These are phyloP conservation scores for Nomada goodeniana DNA, from an alignment of 2,888 invertebrate species.

Conservation along the genomic window DNA sequence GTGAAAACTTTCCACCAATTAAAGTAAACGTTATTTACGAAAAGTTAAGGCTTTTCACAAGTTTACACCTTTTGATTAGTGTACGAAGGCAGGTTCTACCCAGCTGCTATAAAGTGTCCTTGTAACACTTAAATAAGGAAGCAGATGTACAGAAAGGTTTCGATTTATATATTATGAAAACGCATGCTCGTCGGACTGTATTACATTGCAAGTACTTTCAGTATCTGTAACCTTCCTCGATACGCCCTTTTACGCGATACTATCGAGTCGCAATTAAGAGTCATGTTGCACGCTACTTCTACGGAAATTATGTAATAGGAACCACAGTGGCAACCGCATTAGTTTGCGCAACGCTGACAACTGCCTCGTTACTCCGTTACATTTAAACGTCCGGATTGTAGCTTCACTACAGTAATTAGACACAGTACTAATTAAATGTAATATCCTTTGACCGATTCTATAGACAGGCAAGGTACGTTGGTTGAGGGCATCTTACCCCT, in stretches of 20 bases:
- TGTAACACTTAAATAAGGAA: conserved; percentile 37
- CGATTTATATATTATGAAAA: conserved; percentile 18
- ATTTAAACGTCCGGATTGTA: conserved; percentile 14
- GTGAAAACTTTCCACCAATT: conserved; percentile 8
- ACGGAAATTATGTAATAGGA: conserved; percentile 42
- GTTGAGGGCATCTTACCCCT: neutral
- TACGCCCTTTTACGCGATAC: conserved; percentile 13
- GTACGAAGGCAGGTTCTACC: conserved; percentile 21
- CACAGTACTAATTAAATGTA: neutral
- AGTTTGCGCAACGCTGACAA: conserved; percentile 23
- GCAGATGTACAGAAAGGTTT: conserved; percentile 30
- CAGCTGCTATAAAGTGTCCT: conserved; percentile 36
- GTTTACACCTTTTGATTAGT: conserved; percentile 17
- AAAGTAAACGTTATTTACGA: neutral
- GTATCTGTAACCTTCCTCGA: neutral
- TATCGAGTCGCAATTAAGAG: conserved; percentile 26
- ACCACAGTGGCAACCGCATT: conserved; percentile 43
- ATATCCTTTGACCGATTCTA: neutral
- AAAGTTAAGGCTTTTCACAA: neutral
- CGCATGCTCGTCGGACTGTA: neutral
- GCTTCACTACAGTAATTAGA: neutral
- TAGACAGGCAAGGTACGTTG: too few relatives aligned
- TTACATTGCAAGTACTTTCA: conserved; percentile 6
- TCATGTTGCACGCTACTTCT: conserved; percentile 35
- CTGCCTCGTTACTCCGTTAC: conserved; percentile 5